These are phyloP conservation scores for Hypena proboscidalis DNA, from an alignment of 2,888 invertebrate species.

Conservation along the genomic window DNA sequence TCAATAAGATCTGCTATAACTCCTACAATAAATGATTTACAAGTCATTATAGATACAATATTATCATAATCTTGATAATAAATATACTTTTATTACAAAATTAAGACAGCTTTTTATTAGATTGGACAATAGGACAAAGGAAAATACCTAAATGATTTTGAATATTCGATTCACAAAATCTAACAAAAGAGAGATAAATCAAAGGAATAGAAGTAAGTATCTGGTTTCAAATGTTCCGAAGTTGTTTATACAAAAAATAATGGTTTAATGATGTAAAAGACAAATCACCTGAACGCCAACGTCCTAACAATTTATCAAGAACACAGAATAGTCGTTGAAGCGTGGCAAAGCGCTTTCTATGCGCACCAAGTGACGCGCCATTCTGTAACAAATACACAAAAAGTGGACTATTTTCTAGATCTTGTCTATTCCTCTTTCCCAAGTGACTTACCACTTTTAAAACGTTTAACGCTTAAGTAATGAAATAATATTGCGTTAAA, in stretches of 20 bases:
- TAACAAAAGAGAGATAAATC: slow-evolving; percentile 1
- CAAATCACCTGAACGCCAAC: slow-evolving; percentile 30
- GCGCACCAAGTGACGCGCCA: slow-evolving; percentile 38
- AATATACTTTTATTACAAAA: slow-evolving; percentile 5
- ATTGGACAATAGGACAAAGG: too few relatives aligned
- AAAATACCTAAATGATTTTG: neutral
- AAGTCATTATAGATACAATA: slow-evolving; percentile 1
- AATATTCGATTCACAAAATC: neutral
- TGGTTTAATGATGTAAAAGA: slow-evolving; percentile 7
- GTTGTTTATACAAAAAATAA: neutral
- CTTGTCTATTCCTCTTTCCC: neutral
- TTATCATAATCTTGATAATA: slow-evolving; percentile 2
- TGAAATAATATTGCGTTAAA: slow-evolving; percentile 1
- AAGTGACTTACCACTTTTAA: neutral
- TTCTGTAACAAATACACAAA: slow-evolving; percentile 38
- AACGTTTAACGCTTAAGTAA: neutral
- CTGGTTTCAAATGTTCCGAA: neutral
- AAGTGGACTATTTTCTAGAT: slow-evolving; percentile 18
- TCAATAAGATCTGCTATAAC: neutral
- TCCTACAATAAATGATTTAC: slow-evolving; percentile 1
- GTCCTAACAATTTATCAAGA: slow-evolving; percentile 52
- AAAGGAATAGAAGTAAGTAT: slow-evolving; percentile 3
- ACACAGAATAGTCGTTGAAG: slow-evolving; percentile 54
- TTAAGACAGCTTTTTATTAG: neutral
- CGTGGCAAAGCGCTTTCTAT: slow-evolving; percentile 66